phyloP scores from a whole-genome alignment of 2,888 invertebrate species.

The Pachydiplax longipennis region DNA sequence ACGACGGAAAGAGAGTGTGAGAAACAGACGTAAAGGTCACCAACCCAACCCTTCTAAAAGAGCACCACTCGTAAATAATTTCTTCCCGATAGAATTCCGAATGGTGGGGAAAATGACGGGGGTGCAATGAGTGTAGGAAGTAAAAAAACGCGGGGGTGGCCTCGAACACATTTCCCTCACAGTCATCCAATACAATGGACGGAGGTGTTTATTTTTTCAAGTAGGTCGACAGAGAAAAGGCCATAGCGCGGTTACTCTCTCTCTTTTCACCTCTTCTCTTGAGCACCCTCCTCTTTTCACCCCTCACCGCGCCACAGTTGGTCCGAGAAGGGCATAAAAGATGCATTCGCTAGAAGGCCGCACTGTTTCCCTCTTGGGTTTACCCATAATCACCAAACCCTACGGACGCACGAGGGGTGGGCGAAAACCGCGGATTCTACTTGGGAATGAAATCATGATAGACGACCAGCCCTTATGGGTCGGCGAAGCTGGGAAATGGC shows the following conservation, averaged over 20 bases:
- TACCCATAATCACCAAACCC: slow-evolving; percentile 25
- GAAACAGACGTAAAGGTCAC: slow-evolving; percentile 10
- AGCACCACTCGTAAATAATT: slow-evolving; percentile 14
- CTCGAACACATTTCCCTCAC: not conserved
- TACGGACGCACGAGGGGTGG: not conserved
- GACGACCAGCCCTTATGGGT: not conserved
- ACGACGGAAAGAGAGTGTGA: not conserved
- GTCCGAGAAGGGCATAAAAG: slow-evolving; percentile 19
- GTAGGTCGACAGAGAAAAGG: not conserved
- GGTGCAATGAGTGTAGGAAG: not conserved
- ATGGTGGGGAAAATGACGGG: not conserved
- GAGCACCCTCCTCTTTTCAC: too few relatives aligned
- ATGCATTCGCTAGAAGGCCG: not conserved
- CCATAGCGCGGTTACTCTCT: not conserved
- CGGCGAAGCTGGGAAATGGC: not conserved
- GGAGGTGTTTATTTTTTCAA: slow-evolving; percentile 4
- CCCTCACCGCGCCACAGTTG: not conserved
- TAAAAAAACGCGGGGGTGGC: not conserved
- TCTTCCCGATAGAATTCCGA: slow-evolving; percentile 9
- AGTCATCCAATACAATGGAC: not conserved
- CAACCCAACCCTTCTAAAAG: not conserved
- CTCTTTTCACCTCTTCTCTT: not conserved
- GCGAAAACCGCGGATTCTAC: not conserved
- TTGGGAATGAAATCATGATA: not conserved
- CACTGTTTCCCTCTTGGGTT: not conserved